phyloP scores from a whole-genome alignment of 2,113 vertebrate species.

The Cnemophilus loriae region DNA sequence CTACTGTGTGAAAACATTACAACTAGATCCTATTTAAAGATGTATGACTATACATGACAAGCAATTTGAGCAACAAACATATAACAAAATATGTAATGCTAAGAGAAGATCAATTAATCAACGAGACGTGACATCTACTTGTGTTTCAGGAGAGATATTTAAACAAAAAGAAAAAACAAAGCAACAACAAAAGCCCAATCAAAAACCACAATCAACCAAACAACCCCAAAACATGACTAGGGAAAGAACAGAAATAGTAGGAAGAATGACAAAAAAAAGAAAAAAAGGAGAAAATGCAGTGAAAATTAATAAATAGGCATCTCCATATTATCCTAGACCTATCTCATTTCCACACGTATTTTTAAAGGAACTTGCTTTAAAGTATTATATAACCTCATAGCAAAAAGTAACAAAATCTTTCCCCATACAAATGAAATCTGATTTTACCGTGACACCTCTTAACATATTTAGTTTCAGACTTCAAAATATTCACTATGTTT shows the following conservation, averaged over 20 bases:
- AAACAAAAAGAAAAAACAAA: background rate
- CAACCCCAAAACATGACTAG: background rate
- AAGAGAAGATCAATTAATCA: background rate
- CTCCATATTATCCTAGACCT: background rate
- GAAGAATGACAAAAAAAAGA: background rate
- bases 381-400: slow-evolving; percentile 5
- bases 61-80: background rate
- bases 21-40: background rate
- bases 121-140: background rate
- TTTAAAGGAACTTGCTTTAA: background rate
- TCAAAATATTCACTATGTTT: background rate
- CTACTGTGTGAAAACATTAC: background rate
- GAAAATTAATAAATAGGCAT: background rate
- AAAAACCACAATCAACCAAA: background rate
- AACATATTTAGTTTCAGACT: slow-evolving; percentile 29
- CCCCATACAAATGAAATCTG: background rate
- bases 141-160: background rate
- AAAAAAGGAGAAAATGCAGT: background rate
- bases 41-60: background rate
- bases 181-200: rapidly evolving
- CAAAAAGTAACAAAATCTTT: slow-evolving; percentile 14
- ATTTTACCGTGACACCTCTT: slow-evolving; percentile 49
- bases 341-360: background rate
- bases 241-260: background rate
- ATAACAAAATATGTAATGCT: background rate